These are phyloP conservation scores for Otocyon megalotis DNA, from an alignment of 2,113 vertebrate species.

Conservation along the genomic window DNA sequence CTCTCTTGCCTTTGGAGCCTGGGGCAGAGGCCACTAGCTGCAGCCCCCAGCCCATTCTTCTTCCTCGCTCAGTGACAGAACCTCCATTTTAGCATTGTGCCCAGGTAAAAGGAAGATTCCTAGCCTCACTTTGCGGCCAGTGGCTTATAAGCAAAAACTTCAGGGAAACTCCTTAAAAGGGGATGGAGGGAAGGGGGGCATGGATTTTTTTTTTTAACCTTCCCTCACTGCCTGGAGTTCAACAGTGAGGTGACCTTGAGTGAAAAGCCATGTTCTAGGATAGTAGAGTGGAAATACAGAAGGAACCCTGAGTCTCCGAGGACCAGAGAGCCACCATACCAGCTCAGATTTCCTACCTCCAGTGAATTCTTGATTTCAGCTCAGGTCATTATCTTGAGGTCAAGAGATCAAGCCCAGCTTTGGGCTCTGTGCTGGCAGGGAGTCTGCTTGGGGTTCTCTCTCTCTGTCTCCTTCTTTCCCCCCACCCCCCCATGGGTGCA, in stretches of 20 bases:
- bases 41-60: background rate
- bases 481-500: background rate
- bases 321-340: background rate
- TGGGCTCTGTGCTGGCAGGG: background rate
- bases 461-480: background rate
- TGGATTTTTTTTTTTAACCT: background rate
- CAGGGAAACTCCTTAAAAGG: background rate
- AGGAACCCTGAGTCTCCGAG: background rate
- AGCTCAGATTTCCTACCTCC: background rate
- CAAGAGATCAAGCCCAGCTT: background rate
- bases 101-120: background rate
- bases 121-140: background rate
- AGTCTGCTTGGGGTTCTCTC: background rate
- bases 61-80: conserved; percentile 8
- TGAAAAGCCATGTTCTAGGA: background rate
- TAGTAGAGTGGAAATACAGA: background rate
- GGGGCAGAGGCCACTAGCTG: background rate
- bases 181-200: no score
- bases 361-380: background rate
- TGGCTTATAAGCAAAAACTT: conserved; percentile 34
- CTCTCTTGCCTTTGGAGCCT: background rate
- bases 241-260: background rate
- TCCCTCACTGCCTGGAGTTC: background rate
- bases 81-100: background rate
- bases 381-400: background rate